phyloP scores from a whole-genome alignment of 35 echinoderm and acorn worm genomes.

The Ptychodera flava region DNA sequence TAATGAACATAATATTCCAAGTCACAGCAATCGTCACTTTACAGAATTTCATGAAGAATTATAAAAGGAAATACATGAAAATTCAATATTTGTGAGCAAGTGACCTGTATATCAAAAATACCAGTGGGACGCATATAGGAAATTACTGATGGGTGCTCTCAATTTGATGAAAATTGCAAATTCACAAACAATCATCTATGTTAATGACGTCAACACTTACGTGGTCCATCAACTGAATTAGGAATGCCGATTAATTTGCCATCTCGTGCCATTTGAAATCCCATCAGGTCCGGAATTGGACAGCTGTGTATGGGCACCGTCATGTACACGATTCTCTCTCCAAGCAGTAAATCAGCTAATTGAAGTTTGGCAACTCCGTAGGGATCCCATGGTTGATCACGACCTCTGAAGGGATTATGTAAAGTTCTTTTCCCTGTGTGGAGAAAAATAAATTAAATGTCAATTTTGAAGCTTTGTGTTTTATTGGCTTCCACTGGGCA shows the following conservation, averaged over 20 bases:
- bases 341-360: constrained; percentile 74
- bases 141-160: too few relatives aligned
- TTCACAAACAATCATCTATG: too few relatives aligned
- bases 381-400: constrained; percentile 89
- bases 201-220: constrained; percentile 68
- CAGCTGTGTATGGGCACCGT: constrained; percentile 89
- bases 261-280: constrained; percentile 36
- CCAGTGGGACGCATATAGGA: too few relatives aligned
- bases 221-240: constrained; percentile 89
- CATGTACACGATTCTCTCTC: constrained; percentile 70
- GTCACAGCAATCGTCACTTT: too few relatives aligned
- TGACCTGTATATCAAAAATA: too few relatives aligned
- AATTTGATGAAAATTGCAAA: too few relatives aligned
- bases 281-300: constrained; percentile 79
- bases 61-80: too few relatives aligned
- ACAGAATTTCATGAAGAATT: too few relatives aligned
- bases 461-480: neutral
- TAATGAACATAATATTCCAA: too few relatives aligned
- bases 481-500: neutral
- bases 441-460: neutral
- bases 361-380: constrained; percentile 91
- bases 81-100: too few relatives aligned
- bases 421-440: constrained; percentile 90
- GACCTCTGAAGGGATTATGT: constrained; percentile 82
- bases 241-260: constrained; percentile 66